Evolutionary conservation across 2,113 vertebrate species (phyloP).

Genomic region (Microcebus ravelobensis): DNA sequence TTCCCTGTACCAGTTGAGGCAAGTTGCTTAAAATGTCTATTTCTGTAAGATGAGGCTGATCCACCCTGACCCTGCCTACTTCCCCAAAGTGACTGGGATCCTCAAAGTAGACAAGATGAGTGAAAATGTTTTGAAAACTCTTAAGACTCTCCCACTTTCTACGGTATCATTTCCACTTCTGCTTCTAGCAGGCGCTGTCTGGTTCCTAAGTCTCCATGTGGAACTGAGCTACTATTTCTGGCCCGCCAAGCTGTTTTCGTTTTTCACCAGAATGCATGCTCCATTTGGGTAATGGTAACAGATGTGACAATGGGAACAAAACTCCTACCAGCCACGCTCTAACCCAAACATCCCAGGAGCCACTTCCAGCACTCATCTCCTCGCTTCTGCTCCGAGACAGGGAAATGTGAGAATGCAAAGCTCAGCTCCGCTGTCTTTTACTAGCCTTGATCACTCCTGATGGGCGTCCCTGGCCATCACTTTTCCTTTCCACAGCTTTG

Average conservation of each 20-base stretch:
- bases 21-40: not conserved
- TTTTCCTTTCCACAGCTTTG: slow-evolving; percentile 35
- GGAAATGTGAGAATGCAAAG: not conserved
- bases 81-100: not conserved
- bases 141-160: not conserved
- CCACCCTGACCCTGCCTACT: not conserved
- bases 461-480: slow-evolving; percentile 57
- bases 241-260: slow-evolving; percentile 64
- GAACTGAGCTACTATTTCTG: slow-evolving; percentile 65
- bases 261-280: slow-evolving; percentile 65
- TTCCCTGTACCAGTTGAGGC: not conserved
- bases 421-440: not conserved
- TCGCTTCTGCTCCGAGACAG: not conserved
- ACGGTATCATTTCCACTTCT: slow-evolving; percentile 47
- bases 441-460: slow-evolving; percentile 59
- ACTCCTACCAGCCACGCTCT: slow-evolving; percentile 52
- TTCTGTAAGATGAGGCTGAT: not conserved
- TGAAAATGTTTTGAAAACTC: slow-evolving; percentile 41
- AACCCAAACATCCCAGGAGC: slow-evolving; percentile 70
- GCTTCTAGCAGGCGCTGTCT: slow-evolving; percentile 42
- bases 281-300: slow-evolving; percentile 69
- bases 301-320: slow-evolving; percentile 74
- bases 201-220: slow-evolving; percentile 25
- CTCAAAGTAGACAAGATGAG: not conserved
- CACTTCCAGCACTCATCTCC: slow-evolving; percentile 41